phyloP scores from a whole-genome alignment of 1,140 invertebrate genomes.

The Hycleus cichorii region DNA sequence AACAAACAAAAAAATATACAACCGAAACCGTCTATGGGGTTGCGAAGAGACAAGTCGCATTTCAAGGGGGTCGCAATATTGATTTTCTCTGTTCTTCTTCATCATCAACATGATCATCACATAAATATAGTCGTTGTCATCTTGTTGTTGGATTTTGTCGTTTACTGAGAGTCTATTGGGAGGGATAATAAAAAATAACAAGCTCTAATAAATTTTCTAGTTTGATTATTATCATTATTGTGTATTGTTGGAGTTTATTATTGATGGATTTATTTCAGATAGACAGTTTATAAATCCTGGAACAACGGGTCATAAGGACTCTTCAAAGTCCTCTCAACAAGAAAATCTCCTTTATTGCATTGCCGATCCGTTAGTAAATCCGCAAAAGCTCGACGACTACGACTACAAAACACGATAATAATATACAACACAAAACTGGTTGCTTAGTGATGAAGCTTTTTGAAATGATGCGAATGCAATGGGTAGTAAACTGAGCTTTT shows the following conservation, averaged over 20 bases:
- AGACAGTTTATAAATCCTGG: conserved; percentile 33
- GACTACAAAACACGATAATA: conserved; percentile 17
- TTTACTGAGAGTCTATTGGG: too few species aligned
- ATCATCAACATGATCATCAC: not conserved
- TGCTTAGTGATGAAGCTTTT: conserved; percentile 33
- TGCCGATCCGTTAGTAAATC: conserved; percentile 38
- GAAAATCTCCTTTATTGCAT: conserved; percentile 42
- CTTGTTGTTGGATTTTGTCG: not conserved
- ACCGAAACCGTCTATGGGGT: too few species aligned
- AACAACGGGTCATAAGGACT: conserved; percentile 34
- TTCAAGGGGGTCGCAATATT: too few species aligned
- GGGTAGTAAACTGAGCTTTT: conserved; percentile 19
- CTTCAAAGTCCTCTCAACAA: conserved; percentile 39
- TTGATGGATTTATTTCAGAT: conserved; percentile 5
- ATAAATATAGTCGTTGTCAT: conserved; percentile 12
- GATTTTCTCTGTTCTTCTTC: too few species aligned
- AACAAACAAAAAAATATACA: too few species aligned
- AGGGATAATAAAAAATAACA: conserved; percentile 18
- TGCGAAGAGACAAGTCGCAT: too few species aligned
- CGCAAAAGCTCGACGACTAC: conserved; percentile 24
- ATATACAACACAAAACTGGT: conserved; percentile 10
- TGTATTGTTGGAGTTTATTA: too few species aligned
- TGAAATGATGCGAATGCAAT: conserved; percentile 17
- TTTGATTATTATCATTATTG: not conserved
- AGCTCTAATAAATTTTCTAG: conserved; percentile 3